Conservation (phyloP, 2,797 vertebrate species). For the Squalus acanthias region DNA sequence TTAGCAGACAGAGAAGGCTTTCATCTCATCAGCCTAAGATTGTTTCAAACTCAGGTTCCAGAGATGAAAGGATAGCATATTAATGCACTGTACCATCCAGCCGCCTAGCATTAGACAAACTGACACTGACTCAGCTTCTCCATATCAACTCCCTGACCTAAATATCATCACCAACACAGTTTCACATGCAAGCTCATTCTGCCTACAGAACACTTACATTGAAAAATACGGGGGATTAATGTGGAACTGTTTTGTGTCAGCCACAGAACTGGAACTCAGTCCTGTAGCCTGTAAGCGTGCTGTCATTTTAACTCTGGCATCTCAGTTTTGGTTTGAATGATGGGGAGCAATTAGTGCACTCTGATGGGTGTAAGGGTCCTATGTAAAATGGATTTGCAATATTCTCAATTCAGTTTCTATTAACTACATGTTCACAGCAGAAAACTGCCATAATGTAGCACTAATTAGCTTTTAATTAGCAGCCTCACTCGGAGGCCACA, state of each 20-base stretch:
- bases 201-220: too few relatives aligned
- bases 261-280: not conserved
- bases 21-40: too few relatives aligned
- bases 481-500: not conserved
- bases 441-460: not conserved
- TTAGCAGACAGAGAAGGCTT: too few relatives aligned
- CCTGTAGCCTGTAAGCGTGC: not conserved
- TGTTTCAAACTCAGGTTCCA: too few relatives aligned
- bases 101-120: too few relatives aligned
- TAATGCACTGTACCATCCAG: too few relatives aligned
- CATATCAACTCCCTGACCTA: too few relatives aligned
- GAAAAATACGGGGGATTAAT: too few relatives aligned
- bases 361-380: not conserved
- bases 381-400: not conserved
- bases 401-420: not conserved
- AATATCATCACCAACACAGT: too few relatives aligned
- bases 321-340: not conserved
- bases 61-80: too few relatives aligned
- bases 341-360: not conserved
- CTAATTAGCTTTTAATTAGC: not conserved
- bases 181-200: too few relatives aligned
- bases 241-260: not conserved
- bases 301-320: not conserved
- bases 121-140: too few relatives aligned
- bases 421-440: not conserved